Base-by-base conservation (phyloP, 1,140 invertebrate species). In the Heliconius hewitsoni region DNA sequence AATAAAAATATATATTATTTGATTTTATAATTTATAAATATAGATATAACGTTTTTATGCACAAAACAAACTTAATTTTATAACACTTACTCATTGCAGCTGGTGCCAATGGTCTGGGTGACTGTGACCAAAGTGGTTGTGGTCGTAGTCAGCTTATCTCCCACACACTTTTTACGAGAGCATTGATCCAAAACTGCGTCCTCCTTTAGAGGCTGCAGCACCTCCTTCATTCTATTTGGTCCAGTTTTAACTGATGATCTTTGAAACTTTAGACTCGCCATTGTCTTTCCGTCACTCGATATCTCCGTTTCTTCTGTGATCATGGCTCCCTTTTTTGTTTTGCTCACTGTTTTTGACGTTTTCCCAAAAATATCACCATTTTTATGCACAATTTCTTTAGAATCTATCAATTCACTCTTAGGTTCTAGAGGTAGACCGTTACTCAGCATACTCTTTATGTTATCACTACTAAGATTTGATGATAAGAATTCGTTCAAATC, bases 31-130 rank as follows among this genome's bases (percentile, higher is more conserved):
- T 16, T 4, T 16, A 13, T 46, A 46, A 16, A 13, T 46, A 46
- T 23, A 23, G 23, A 23, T 23, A 23, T 23, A 23, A 23, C 23
- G 23, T 23, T 23, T 23, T 23, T 23, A 23, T 23, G 23, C 23
- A 23, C 23, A 23, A 23, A 46, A 46, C 13, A 13, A 46, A 46
- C 0, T 46, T 46, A 57, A 13, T 66, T 1, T 66, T 66, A 66
- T 30, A 66, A 27, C 85, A 89, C 94, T 95, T 84, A 95, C 94
- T 95, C 94, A 89, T 95, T 95, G 81, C 93, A 95, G 72, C 88
- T 89, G 46, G 91, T 95, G 16, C 90, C 88, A 30, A 88, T 87
- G 5, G 89, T 94, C 81, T 94, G 94, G 27, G 89, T 89, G 71
- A 94, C 91, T 4, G 91, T 94, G 76, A 94, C 93, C 82, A 93